Conservation (phyloP, 2,888 invertebrate genomes). For the Arctia plantaginis region DNA sequence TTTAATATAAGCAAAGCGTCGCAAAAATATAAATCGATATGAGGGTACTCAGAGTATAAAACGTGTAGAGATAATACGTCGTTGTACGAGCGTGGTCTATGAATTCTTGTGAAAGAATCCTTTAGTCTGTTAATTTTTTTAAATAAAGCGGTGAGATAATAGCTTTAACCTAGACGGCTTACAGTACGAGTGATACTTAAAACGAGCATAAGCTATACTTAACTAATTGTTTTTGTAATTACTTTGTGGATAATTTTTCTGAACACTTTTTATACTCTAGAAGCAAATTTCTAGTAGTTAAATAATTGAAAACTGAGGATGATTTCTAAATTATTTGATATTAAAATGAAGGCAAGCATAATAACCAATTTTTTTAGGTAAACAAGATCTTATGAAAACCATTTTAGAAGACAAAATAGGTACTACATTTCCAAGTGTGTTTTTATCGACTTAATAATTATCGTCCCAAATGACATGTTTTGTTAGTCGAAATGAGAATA, state of each 20-base stretch:
- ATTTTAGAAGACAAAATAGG: not conserved
- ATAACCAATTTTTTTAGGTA: not conserved
- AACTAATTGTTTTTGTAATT: not conserved
- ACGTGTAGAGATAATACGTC: not conserved
- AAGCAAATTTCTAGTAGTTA: not conserved
- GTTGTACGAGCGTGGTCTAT: not conserved
- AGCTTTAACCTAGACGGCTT: not conserved
- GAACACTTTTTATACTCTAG: not conserved
- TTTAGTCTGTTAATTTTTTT: not conserved
- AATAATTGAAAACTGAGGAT: not conserved
- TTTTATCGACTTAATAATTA: not conserved
- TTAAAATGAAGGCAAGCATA: not conserved
- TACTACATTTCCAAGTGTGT: not conserved
- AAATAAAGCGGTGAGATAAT: not conserved
- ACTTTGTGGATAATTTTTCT: not conserved
- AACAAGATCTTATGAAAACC: not conserved
- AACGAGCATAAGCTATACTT: too few species aligned
- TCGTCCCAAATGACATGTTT: not conserved
- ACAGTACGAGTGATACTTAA: not conserved
- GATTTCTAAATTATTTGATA: not conserved
- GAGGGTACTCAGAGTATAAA: slow-evolving; percentile 2
- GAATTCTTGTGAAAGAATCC: not conserved
- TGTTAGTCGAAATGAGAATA: not conserved
- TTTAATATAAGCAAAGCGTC: slow-evolving; percentile 63
- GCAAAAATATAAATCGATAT: slow-evolving; percentile 34